Percentiles rank a stretch among this genome's conserved stretches.
Conservation (phyloP, 2,888 invertebrate species). For the Lithodes maja region DNA sequence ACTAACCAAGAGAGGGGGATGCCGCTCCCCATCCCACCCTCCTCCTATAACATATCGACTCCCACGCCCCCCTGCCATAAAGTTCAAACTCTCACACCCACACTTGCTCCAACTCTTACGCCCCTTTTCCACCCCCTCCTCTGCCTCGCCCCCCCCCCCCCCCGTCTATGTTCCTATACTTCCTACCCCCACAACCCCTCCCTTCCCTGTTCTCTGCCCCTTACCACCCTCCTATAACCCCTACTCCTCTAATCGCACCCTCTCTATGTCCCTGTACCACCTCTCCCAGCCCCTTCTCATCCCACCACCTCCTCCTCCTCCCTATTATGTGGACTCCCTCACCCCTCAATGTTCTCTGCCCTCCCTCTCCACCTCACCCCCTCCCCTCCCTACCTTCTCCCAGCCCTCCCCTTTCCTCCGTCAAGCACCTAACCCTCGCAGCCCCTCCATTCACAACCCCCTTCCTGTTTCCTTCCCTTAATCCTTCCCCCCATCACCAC, state of each 20-base stretch:
- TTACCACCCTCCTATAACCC: not conserved
- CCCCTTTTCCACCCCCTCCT: not conserved
- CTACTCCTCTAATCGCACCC: not conserved
- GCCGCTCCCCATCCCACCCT: no score
- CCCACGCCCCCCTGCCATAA: no score
- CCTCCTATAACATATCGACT: no score
- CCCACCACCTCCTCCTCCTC: not conserved
- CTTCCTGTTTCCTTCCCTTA: not conserved
- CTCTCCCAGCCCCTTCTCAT: no score
- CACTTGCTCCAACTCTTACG: not conserved
- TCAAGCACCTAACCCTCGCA: not conserved
- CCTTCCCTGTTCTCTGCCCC: slow-evolving; percentile 1
- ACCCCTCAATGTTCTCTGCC: not conserved
- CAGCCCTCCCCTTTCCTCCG: not conserved
- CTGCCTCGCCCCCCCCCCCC: not conserved
- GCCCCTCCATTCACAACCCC: no score
- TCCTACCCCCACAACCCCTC: not conserved
- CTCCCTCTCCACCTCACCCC: not conserved
- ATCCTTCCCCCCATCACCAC: not conserved
- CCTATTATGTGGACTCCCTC: not conserved
- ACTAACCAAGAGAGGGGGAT: no score
- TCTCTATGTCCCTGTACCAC: not conserved
- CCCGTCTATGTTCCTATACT: not conserved
- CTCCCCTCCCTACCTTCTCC: not conserved
- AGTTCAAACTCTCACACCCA: no score